Percentiles rank a stretch among this genome's conserved stretches.
Conservation (phyloP, 2,113 vertebrate genomes). For the Hippotragus niger region DNA sequence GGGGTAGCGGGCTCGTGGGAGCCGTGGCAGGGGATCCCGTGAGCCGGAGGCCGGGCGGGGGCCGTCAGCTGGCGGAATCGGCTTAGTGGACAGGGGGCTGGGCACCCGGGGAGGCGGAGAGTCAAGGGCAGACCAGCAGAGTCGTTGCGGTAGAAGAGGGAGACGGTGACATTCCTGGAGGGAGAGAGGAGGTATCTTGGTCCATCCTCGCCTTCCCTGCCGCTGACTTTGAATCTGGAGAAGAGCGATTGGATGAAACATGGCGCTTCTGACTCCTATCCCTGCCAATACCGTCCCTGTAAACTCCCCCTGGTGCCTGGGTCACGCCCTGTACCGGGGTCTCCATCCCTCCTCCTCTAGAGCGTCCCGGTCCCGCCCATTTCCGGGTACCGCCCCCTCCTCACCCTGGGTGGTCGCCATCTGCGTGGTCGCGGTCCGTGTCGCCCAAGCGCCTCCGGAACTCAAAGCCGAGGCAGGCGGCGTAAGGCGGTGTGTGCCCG, state of each 20-base stretch:
- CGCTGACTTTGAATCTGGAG: background rate
- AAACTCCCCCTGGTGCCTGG: rapidly evolving
- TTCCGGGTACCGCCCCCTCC: background rate
- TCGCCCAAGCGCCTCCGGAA: constrained; percentile 74
- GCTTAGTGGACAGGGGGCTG: constrained; percentile 43
- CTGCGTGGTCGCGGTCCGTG: rapidly evolving
- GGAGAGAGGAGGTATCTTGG: background rate
- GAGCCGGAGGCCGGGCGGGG: constrained; percentile 34
- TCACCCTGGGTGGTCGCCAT: background rate
- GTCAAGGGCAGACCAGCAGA: background rate
- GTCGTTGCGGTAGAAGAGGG: constrained; percentile 71
- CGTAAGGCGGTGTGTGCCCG: constrained; percentile 85
- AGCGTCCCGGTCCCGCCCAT: rapidly evolving
- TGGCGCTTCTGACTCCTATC: background rate
- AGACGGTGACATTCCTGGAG: constrained; percentile 65
- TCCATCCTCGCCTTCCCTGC: rapidly evolving
- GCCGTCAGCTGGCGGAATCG: constrained; percentile 60
- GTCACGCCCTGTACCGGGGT: rapidly evolving
- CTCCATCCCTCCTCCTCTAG: rapidly evolving
- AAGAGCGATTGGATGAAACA: background rate
- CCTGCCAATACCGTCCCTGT: rapidly evolving
- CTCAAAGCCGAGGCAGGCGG: constrained; percentile 88
- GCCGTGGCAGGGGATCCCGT: constrained; percentile 4
- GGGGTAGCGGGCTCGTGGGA: background rate
- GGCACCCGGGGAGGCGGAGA: constrained; percentile 61